phyloP scores from a whole-genome alignment of 2,113 vertebrate species.

The Pelmatolapia mariae region DNA sequence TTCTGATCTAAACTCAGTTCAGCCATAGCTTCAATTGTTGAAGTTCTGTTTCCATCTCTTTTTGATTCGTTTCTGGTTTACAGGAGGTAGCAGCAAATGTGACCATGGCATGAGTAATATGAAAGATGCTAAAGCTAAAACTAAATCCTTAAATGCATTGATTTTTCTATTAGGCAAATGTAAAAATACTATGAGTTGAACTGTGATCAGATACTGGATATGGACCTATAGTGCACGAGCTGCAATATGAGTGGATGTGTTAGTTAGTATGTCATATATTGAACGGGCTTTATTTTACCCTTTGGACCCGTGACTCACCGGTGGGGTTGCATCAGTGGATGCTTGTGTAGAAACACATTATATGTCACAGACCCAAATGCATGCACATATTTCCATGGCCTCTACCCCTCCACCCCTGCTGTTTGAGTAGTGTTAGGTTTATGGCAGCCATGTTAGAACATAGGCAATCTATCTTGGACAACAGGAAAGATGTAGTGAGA shows the following conservation, averaged over 20 bases:
- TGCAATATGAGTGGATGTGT: not conserved
- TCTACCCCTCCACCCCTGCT: slow-evolving; percentile 60
- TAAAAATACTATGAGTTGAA: not conserved
- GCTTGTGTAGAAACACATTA: not conserved
- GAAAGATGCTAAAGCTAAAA: not conserved
- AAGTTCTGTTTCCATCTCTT: not conserved
- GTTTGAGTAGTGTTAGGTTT: slow-evolving; percentile 72
- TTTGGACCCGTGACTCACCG: not conserved
- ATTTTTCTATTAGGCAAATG: not conserved
- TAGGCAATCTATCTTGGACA: not conserved
- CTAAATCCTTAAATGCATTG: not conserved
- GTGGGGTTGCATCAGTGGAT: not conserved
- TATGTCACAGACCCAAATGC: not conserved
- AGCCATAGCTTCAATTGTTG: not conserved
- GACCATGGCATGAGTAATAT: not conserved
- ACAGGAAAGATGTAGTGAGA: not conserved
- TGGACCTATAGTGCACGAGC: not conserved
- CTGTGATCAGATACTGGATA: not conserved
- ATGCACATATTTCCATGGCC: not conserved
- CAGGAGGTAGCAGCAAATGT: not conserved
- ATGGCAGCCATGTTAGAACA: slow-evolving; percentile 57
- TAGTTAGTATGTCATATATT: not conserved
- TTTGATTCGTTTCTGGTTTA: rapidly evolving
- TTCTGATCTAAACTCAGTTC: not conserved
- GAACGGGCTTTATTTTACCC: not conserved